Evolutionary conservation across 2,797 vertebrate genomes (phyloP).

Genomic region (Cyclopterus lumpus): DNA sequence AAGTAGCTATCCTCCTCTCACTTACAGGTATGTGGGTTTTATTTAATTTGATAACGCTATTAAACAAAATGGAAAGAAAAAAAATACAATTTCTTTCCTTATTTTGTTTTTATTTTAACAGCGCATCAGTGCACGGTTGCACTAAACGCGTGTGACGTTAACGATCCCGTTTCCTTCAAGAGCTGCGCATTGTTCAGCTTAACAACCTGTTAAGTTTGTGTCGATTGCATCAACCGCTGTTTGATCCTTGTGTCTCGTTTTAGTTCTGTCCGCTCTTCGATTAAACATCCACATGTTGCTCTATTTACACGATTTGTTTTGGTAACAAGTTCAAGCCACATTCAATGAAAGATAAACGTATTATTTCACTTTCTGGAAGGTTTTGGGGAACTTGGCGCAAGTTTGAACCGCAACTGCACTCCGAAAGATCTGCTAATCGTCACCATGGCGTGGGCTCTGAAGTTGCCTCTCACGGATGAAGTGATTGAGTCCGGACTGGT

Average conservation of each 20-base stretch:
- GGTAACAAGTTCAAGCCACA: neutral
- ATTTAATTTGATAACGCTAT: fast-evolving
- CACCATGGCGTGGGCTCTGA: slow-evolving; percentile 96
- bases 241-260: neutral
- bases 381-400: slow-evolving; percentile 37
- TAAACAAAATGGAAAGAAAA: neutral
- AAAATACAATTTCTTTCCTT: neutral
- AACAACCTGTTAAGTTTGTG: neutral
- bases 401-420: slow-evolving; percentile 44
- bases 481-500: slow-evolving; percentile 97
- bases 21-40: slow-evolving; percentile 53
- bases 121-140: neutral
- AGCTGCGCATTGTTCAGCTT: neutral
- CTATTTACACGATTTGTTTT: neutral
- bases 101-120: neutral
- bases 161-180: neutral
- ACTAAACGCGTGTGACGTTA: neutral
- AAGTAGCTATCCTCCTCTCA: slow-evolving; percentile 34
- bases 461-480: slow-evolving; percentile 95
- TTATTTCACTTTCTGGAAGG: slow-evolving; percentile 18
- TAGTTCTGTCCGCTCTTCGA: neutral
- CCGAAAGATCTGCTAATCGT: slow-evolving; percentile 31
- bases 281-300: neutral
- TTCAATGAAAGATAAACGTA: fast-evolving
- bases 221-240: neutral